Percentiles rank a stretch among this genome's conserved stretches.
Evolutionary conservation across 1,140 invertebrate species (phyloP).

Genomic region (Hypsibius dujardini): DNA sequence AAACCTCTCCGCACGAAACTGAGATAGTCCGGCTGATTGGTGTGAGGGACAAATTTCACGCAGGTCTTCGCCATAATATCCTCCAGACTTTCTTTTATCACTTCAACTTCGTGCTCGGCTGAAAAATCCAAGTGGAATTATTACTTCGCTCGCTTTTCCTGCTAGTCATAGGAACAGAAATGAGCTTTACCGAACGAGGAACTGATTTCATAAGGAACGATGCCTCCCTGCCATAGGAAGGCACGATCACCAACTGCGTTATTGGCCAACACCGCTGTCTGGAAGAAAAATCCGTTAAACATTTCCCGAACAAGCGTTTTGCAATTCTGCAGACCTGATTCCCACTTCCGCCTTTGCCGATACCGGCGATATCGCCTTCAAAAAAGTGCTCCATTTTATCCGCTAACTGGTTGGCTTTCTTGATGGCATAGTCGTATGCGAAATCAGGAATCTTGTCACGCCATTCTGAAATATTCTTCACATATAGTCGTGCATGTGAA

Average conservation of each 20-base stretch:
- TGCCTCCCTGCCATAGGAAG: neutral
- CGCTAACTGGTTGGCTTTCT: neutral
- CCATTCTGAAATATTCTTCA: neutral
- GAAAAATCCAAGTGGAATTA: neutral
- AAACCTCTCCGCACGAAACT: constrained; percentile 1
- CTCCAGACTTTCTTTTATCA: neutral
- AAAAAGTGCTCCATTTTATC: constrained; percentile 2
- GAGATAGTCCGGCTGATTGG: neutral
- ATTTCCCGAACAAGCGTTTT: neutral
- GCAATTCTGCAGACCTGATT: neutral
- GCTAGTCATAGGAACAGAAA: neutral
- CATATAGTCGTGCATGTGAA: neutral
- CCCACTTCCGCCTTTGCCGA: constrained; percentile 10
- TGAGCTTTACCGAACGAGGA: constrained; percentile 4
- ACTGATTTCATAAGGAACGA: constrained; percentile 7
- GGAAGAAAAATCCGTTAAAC: neutral
- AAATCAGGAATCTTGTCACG: neutral
- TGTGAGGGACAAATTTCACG: neutral
- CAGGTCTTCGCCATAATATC: constrained; percentile 3
- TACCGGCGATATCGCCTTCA: constrained; percentile 13
- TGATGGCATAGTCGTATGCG: neutral
- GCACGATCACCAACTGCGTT: neutral
- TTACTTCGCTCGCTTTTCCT: neutral
- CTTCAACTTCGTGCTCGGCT: neutral
- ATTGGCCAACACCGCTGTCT: neutral